Evolutionary conservation across 2,113 vertebrate genomes (phyloP).

Genomic region (Rhipidura dahli): DNA sequence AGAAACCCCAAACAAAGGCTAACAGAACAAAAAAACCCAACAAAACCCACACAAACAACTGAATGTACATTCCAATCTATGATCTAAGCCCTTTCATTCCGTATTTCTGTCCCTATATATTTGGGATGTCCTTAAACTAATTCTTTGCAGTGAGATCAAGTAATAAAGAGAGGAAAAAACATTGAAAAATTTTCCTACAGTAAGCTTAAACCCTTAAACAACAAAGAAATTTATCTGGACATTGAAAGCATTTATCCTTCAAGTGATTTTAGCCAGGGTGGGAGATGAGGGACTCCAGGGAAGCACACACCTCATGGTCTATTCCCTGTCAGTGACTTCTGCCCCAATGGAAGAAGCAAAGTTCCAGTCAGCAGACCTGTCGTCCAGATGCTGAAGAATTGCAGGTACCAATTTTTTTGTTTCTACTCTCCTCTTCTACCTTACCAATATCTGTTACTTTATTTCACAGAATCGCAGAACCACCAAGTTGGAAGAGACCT

Average conservation of each 20-base stretch:
- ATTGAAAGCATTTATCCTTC: not conserved
- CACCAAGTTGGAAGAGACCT: too few species aligned
- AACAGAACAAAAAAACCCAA: not conserved
- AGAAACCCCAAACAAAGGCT: not conserved
- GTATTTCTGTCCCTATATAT: not conserved
- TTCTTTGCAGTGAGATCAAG: not conserved
- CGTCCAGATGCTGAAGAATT: not conserved
- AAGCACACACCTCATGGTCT: not conserved
- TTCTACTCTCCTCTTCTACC: not conserved
- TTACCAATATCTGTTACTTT: not conserved
- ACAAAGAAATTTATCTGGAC: not conserved
- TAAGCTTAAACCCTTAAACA: not conserved
- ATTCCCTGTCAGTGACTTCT: not conserved
- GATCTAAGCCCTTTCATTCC: not conserved
- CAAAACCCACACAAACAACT: not conserved
- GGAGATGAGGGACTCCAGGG: not conserved
- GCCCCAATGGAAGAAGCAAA: not conserved
- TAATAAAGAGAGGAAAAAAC: not conserved
- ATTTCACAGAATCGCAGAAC: not conserved
- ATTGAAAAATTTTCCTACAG: not conserved
- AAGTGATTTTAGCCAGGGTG: not conserved
- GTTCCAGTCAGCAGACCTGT: not conserved
- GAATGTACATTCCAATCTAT: not conserved
- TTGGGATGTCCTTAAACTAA: not conserved
- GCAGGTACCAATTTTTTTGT: not conserved